Evolutionary conservation across 2,888 invertebrate genomes (phyloP).

Genomic region (Melanchra persicariae): DNA sequence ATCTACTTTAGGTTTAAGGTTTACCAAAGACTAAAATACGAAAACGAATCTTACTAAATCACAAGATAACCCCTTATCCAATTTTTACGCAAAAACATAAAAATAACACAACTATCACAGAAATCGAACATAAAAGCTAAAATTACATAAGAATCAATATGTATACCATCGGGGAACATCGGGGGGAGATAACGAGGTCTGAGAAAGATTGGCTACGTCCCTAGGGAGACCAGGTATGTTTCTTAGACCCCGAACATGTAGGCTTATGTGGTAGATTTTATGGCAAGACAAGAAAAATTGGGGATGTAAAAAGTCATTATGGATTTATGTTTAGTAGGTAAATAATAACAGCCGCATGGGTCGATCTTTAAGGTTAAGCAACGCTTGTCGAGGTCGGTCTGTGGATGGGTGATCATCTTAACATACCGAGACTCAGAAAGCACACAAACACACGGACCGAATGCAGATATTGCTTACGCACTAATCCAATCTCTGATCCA

Average conservation of each 20-base stretch:
- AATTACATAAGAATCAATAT: slow-evolving; percentile 57
- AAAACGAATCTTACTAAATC: no score
- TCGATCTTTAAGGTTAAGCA: no score
- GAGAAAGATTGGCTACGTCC: slow-evolving; percentile 46
- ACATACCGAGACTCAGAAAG: no score
- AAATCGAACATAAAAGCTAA: slow-evolving; percentile 37
- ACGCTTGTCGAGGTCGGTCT: no score
- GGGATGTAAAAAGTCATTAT: neutral
- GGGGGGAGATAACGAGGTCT: slow-evolving; percentile 51
- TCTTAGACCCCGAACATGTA: slow-evolving; percentile 12
- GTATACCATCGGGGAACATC: slow-evolving; percentile 24
- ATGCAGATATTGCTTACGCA: no score
- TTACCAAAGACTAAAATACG: no score
- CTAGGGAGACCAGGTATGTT: slow-evolving; percentile 2
- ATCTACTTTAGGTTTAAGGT: no score
- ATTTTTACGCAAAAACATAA: neutral
- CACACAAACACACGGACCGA: no score
- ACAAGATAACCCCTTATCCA: no score
- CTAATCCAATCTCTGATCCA: no score
- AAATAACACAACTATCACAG: slow-evolving; percentile 13
- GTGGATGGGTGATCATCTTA: no score
- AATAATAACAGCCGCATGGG: no score
- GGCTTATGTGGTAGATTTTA: slow-evolving; percentile 5
- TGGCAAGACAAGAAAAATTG: neutral
- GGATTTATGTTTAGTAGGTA: neutral